Conservation (phyloP, 2,113 vertebrate genomes). For the Hippolais icterina region DNA sequence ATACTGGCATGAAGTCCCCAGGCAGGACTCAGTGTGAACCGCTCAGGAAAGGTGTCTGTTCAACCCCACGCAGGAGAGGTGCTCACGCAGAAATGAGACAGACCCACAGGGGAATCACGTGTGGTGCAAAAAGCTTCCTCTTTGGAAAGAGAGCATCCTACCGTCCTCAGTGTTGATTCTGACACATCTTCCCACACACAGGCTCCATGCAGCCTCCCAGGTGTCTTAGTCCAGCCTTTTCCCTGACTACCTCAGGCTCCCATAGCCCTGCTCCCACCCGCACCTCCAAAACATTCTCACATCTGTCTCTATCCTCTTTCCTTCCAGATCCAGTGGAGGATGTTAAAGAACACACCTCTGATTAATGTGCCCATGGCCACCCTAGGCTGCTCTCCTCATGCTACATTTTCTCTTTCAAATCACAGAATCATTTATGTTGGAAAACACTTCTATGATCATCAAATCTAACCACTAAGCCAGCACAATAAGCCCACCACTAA, state of each 20-base stretch:
- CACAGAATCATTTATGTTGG: neutral
- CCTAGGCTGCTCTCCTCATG: neutral
- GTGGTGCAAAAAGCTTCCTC: constrained; percentile 1
- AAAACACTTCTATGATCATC: neutral
- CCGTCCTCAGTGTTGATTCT: neutral
- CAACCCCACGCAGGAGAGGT: neutral
- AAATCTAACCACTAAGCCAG: neutral
- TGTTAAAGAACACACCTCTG: neutral
- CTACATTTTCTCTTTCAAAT: neutral
- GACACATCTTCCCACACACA: accelerated
- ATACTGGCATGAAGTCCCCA: accelerated
- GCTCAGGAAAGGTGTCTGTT: neutral
- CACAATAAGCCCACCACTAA: neutral
- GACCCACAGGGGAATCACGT: neutral
- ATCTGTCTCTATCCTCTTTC: neutral
- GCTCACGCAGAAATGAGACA: neutral
- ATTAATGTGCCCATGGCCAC: neutral
- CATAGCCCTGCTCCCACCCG: neutral
- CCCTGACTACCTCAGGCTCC: neutral
- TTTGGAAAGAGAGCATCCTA: neutral
- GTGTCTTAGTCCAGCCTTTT: neutral
- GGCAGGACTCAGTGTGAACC: neutral
- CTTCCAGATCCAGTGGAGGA: neutral
- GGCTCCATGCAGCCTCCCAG: neutral
- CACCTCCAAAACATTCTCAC: neutral